Evolutionary conservation across 2,888 invertebrate genomes (phyloP).

Genomic region (Leptopterna dolabrata): DNA sequence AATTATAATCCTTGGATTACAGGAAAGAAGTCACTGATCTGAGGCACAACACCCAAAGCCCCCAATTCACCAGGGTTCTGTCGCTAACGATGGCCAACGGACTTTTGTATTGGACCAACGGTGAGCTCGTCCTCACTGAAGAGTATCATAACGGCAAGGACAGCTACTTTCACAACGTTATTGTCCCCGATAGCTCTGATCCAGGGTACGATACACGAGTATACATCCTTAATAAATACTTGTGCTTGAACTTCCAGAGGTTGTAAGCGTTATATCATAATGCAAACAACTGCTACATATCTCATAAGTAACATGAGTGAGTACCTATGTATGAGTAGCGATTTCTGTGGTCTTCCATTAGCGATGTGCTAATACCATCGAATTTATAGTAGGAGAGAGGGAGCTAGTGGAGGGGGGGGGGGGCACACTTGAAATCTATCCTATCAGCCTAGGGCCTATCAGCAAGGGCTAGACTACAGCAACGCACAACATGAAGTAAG

Average conservation of each 20-base stretch:
- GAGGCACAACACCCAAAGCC: constrained; percentile 79
- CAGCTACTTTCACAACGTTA: constrained; percentile 79
- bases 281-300: no score
- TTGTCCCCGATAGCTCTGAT: constrained; percentile 64
- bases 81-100: constrained; percentile 82
- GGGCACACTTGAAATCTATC: no score
- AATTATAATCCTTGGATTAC: constrained; percentile 53
- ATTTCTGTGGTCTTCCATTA: no score
- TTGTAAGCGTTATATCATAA: no score
- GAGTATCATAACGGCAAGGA: constrained; percentile 78
- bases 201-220: constrained; percentile 37
- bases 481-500: no score
- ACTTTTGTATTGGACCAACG: constrained; percentile 89
- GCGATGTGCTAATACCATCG: no score
- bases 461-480: no score
- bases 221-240: background rate
- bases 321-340: no score
- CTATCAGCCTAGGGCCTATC: no score
- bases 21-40: constrained; percentile 79
- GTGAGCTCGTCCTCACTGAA: constrained; percentile 80
- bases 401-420: no score
- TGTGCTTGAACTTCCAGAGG: background rate
- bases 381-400: no score
- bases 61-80: constrained; percentile 79
- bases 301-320: no score